phyloP scores from a whole-genome alignment of 2,888 invertebrate species.

The Callosobruchus maculatus region DNA sequence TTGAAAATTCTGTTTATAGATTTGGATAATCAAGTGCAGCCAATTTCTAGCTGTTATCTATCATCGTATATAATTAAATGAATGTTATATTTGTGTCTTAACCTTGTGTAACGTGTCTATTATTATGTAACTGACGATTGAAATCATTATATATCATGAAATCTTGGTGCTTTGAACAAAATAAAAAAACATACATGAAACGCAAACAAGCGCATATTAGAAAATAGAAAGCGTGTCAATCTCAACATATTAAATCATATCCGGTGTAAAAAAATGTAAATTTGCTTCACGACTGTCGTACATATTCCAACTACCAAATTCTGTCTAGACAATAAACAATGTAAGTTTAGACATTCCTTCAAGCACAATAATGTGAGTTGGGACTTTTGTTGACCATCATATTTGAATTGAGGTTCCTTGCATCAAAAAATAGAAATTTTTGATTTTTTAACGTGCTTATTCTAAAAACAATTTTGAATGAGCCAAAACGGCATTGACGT shows the following conservation, averaged over 20 bases:
- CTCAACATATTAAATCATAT: slow-evolving; percentile 28
- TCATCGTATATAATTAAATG: background rate
- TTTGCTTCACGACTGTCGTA: background rate
- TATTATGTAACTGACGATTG: background rate
- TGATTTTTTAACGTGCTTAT: no score
- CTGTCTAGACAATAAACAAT: background rate
- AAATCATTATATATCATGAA: slow-evolving; percentile 15
- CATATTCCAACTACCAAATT: background rate
- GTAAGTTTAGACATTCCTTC: background rate
- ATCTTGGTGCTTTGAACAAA: slow-evolving; percentile 22
- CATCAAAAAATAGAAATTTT: no score
- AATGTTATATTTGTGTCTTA: background rate
- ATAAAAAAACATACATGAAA: background rate
- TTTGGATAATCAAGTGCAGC: slow-evolving; percentile 9
- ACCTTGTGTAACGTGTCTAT: background rate
- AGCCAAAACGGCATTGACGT: no score
- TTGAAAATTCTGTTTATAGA: slow-evolving; percentile 15
- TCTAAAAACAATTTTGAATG: no score
- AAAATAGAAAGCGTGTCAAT: slow-evolving; percentile 4
- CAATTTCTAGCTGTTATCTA: slow-evolving; percentile 12
- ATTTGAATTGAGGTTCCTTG: no score
- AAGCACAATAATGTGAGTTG: background rate
- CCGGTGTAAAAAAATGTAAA: slow-evolving; percentile 6
- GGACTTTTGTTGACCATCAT: background rate
- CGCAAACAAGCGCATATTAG: background rate